phyloP scores from a whole-genome alignment of 2,113 vertebrate species.

The Etheostoma cragini region DNA sequence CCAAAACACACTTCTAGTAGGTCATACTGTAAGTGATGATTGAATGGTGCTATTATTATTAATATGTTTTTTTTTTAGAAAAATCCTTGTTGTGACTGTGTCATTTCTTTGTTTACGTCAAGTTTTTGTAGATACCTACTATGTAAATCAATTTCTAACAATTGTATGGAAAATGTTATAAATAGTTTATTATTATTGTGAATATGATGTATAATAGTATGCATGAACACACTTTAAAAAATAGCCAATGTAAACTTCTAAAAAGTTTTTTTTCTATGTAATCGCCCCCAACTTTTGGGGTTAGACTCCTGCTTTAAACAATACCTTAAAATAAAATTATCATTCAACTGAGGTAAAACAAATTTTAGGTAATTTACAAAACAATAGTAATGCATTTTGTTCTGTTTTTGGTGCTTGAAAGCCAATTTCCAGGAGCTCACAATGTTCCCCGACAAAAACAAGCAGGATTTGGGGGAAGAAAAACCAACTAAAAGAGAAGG shows the following conservation, averaged over 20 bases:
- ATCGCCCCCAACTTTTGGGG: background rate
- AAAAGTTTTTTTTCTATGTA: constrained; percentile 20
- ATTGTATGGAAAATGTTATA: constrained; percentile 27
- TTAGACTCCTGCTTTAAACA: constrained; percentile 23
- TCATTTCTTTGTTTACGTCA: background rate
- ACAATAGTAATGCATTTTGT: background rate
- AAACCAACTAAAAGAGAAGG: constrained; percentile 11
- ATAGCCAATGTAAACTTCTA: constrained; percentile 35
- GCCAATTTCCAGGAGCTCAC: constrained; percentile 8
- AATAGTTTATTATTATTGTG: constrained; percentile 43
- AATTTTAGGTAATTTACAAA: constrained; percentile 22
- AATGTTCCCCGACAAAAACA: constrained; percentile 13
- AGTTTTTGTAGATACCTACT: background rate
- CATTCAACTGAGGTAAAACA: constrained; percentile 9
- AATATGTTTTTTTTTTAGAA: no score
- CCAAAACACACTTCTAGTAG: no score
- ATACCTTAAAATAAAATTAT: constrained; percentile 17
- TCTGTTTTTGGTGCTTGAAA: constrained; percentile 8
- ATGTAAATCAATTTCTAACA: constrained; percentile 19
- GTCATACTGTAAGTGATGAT: no score
- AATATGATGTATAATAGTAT: constrained; percentile 52
- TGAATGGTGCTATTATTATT: no score
- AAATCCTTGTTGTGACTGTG: no score
- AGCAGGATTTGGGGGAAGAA: background rate
- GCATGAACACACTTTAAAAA: constrained; percentile 49